Conservation (phyloP, 1,140 invertebrate species). For the Ceratina japonica region DNA sequence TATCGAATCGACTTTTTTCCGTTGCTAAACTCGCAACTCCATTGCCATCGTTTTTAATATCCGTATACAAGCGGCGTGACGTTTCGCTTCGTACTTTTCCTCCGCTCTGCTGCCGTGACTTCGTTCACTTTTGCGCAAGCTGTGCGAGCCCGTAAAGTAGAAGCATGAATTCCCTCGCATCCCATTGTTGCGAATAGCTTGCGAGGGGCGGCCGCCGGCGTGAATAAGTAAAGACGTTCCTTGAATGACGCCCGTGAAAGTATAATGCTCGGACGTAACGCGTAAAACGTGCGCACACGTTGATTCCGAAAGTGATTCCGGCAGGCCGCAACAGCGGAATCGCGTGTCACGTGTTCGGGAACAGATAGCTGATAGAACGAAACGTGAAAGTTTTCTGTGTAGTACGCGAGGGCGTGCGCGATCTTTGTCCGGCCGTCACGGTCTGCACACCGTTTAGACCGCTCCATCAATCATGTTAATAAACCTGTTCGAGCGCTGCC, state of each 20-base stretch:
- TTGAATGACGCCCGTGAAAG: slow-evolving; percentile 52
- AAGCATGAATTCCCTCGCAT: slow-evolving; percentile 22
- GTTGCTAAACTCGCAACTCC: too few relatives aligned
- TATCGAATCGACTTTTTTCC: too few relatives aligned
- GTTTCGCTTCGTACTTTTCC: background rate
- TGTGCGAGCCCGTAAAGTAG: slow-evolving; percentile 21
- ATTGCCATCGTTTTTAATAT: too few relatives aligned
- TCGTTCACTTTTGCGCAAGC: background rate
- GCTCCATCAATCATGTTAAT: slow-evolving; percentile 50
- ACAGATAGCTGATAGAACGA: slow-evolving; percentile 17
- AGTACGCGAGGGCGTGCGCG: slow-evolving; percentile 30
- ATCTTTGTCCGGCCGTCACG: slow-evolving; percentile 8
- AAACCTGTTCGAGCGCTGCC: slow-evolving; percentile 35
- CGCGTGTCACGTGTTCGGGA: slow-evolving; percentile 24
- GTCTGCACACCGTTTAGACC: slow-evolving; percentile 7
- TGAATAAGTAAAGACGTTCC: slow-evolving; percentile 41
- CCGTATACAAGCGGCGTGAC: too few relatives aligned
- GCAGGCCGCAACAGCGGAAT: background rate
- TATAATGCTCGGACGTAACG: slow-evolving; percentile 34
- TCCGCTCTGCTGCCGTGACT: background rate
- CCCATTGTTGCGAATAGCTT: slow-evolving; percentile 32
- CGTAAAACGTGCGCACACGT: slow-evolving; percentile 25
- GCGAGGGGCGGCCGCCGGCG: background rate
- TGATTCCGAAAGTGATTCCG: slow-evolving; percentile 50
- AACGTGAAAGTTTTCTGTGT: slow-evolving; percentile 51